Base-by-base conservation (phyloP, 2,113 vertebrate species). In the Nannobrachium achirus region DNA sequence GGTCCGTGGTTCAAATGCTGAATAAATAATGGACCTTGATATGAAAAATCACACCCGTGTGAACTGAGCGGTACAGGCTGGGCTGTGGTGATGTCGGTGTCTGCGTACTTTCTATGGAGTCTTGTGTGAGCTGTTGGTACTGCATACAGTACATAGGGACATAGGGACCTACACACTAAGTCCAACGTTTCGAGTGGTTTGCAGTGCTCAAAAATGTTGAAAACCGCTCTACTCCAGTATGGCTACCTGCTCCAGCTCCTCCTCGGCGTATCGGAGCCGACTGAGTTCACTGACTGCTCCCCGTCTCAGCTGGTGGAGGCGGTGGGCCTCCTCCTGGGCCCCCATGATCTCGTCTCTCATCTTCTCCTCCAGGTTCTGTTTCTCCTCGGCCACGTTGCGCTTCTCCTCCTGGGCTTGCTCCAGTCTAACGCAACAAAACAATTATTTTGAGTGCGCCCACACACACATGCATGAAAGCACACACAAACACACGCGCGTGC, bases 321-420 rank as follows among this genome's bases (percentile, higher is more conserved):
- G 94, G 48, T 96, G 93, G 6, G 97, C 97, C 81, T 99, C 97
- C 49, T 96, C 94, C 81, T 99, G 97, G 1, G 97, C 97, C 1
- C 94, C 97, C 76, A 90, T 95, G 80, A 99, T 99, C 86, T 99
- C 97, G 65, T 97, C 95, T 86, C 95, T 96, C 95, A 99, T 96
- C 89, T 97, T 98, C 76, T 95, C 94, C 79, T 99, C 97, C 58
- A 98, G 88, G 76, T 95, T 96, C 85, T 97, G 95, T 80, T 99
- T 99, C 85, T 97, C 96, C 81, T 97, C 97, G 6, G 95, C 95
- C 63, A 98, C 97, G 0, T 94, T 98, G 63, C 96, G 94, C 66
- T 98, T 98, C 84, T 99, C 97, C 82, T 99, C 96, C 78, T 99
- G 97, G 49, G 97, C 97, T 75, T 86, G 94, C 74, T 97, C 95